These are phyloP conservation scores for Drosophila demipolita DNA, from an alignment of 2,888 invertebrate species.

Conservation along the genomic window DNA sequence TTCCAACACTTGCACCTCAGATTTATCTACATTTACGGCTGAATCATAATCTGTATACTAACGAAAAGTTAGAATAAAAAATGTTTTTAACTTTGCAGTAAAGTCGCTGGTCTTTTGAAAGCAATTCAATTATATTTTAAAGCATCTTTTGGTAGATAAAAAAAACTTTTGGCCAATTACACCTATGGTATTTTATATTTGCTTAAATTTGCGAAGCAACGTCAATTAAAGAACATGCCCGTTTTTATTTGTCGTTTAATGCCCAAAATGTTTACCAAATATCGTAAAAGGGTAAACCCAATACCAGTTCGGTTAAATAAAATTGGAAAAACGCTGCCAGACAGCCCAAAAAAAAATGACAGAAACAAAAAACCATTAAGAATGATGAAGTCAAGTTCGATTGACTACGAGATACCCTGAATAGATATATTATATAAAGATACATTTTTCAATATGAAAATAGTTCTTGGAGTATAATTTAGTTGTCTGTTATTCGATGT, in stretches of 20 bases:
- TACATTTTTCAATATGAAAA: not conserved
- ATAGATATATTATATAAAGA: not conserved
- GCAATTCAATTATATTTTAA: not conserved
- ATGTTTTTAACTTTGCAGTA: not conserved
- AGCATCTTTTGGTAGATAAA: not conserved
- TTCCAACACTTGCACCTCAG: not conserved
- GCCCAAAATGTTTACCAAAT: slow-evolving; percentile 32
- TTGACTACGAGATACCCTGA: not conserved
- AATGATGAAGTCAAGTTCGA: not conserved
- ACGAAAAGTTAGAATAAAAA: not conserved
- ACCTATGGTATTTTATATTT: not conserved
- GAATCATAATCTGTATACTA: not conserved
- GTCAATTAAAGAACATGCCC: slow-evolving; percentile 52
- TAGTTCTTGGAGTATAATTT: not conserved
- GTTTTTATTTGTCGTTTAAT: slow-evolving; percentile 16
- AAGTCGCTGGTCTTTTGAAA: not conserved
- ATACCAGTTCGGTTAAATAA: slow-evolving; percentile 40
- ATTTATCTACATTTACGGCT: not conserved
- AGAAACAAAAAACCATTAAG: slow-evolving; percentile 7
- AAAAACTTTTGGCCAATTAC: not conserved
- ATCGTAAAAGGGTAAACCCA: slow-evolving; percentile 34
- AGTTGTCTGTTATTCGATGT: not conserved
- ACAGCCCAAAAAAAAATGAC: not conserved
- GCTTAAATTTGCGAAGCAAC: slow-evolving; percentile 5
- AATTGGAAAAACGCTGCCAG: slow-evolving; percentile 52